Evolutionary conservation across 23 tunicate genomes (phyloP).

Genomic region (Halocynthia aurantium): DNA sequence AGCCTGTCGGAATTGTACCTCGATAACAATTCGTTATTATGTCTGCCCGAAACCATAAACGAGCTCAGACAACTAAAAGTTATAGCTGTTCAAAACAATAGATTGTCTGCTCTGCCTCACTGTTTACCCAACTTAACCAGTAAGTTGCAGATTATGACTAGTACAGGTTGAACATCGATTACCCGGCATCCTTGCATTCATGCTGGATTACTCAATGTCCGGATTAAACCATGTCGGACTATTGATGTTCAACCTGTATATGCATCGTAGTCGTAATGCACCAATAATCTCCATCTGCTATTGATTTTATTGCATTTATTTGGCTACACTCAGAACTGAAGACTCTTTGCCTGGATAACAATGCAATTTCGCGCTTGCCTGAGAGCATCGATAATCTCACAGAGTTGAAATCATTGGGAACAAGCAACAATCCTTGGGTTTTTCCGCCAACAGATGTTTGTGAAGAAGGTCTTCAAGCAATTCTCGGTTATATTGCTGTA

Average conservation of each 20-base stretch:
- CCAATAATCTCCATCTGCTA: not conserved
- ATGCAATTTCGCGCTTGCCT: constrained; percentile 36
- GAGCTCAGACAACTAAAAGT: constrained; percentile 34
- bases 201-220: too few species aligned
- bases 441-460: constrained; percentile 76
- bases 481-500: constrained; percentile 34
- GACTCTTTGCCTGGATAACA: constrained; percentile 45
- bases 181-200: too few species aligned
- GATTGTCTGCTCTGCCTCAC: constrained; percentile 61
- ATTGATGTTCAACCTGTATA: too few species aligned
- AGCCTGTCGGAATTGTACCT: constrained; percentile 41
- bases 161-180: too few species aligned
- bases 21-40: constrained; percentile 58
- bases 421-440: constrained; percentile 34
- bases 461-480: constrained; percentile 48
- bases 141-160: not conserved
- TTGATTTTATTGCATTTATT: too few species aligned
- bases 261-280: not conserved
- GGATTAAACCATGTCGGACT: too few species aligned
- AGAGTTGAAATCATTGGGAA: constrained; percentile 28
- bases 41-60: constrained; percentile 47
- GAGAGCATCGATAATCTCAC: constrained; percentile 52
- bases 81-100: constrained; percentile 56
- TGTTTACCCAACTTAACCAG: not conserved
- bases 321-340: constrained; percentile 25